Conservation (phyloP, 2,888 invertebrate species). For the Eupithecia abbreviata region DNA sequence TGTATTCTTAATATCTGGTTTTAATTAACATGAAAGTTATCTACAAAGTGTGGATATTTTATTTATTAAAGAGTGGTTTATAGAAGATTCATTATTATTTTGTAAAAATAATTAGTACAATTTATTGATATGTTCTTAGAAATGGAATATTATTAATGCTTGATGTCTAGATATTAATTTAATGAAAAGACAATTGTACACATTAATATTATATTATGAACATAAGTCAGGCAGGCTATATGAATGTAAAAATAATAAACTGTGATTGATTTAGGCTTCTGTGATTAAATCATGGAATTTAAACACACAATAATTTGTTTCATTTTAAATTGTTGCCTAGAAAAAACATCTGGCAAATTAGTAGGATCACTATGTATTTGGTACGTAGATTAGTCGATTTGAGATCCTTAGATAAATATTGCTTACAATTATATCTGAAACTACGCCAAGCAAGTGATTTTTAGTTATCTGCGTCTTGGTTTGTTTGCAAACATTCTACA, state of each 20-base stretch:
- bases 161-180: neutral
- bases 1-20: neutral
- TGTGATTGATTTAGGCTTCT: conserved; percentile 60
- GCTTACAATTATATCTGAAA: no score
- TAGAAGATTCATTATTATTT: neutral
- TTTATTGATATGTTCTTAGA: neutral
- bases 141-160: neutral
- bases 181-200: neutral
- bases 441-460: no score
- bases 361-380: no score
- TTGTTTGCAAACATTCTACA: no score
- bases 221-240: neutral
- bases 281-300: conserved; percentile 56
- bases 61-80: neutral
- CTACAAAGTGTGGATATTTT: neutral
- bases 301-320: conserved; percentile 30
- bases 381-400: no score
- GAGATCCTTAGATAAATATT: no score
- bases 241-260: conserved; percentile 35
- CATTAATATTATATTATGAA: no score
- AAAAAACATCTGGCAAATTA: neutral
- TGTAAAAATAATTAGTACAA: neutral
- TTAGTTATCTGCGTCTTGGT: no score
- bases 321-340: conserved; percentile 11
- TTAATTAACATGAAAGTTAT: neutral